Evolutionary conservation across 2,888 invertebrate species (phyloP).

Genomic region (Brachypterus glaber): DNA sequence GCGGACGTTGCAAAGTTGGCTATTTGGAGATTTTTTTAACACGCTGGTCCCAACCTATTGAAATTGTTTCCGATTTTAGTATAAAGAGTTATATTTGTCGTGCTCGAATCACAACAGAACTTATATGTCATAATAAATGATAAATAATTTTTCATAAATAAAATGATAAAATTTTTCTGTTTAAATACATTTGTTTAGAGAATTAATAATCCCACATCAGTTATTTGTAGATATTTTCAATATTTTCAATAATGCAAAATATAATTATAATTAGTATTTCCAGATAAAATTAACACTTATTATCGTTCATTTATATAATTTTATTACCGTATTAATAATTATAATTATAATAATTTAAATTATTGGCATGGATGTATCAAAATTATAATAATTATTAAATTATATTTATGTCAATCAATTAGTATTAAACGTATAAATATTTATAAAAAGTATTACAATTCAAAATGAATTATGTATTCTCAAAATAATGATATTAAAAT

Average conservation of each 20-base stretch:
- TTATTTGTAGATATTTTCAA: not conserved
- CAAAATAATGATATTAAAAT: too few species aligned
- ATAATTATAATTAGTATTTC: constrained; percentile 4
- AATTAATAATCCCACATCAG: constrained; percentile 1
- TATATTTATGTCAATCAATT: constrained; percentile 1
- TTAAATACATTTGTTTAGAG: constrained; percentile 1
- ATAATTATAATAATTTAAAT: constrained; percentile 2
- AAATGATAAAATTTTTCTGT: too few species aligned
- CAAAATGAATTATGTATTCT: too few species aligned
- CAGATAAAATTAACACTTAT: constrained; percentile 4
- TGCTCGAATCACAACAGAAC: too few species aligned
- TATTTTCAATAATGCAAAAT: constrained; percentile 4
- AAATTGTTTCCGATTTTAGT: too few species aligned
- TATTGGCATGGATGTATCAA: not conserved
- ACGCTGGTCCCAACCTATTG: too few species aligned
- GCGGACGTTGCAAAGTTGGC: too few species aligned
- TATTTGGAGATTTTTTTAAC: too few species aligned
- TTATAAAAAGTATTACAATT: not conserved
- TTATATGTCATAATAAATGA: too few species aligned
- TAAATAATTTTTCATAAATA: too few species aligned
- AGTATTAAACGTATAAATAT: not conserved
- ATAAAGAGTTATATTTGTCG: too few species aligned
- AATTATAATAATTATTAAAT: constrained; percentile 1
- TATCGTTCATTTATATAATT: constrained; percentile 2
- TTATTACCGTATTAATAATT: constrained; percentile 1